Base-by-base conservation (phyloP, 1,140 invertebrate species). In the Vanessa atalanta region DNA sequence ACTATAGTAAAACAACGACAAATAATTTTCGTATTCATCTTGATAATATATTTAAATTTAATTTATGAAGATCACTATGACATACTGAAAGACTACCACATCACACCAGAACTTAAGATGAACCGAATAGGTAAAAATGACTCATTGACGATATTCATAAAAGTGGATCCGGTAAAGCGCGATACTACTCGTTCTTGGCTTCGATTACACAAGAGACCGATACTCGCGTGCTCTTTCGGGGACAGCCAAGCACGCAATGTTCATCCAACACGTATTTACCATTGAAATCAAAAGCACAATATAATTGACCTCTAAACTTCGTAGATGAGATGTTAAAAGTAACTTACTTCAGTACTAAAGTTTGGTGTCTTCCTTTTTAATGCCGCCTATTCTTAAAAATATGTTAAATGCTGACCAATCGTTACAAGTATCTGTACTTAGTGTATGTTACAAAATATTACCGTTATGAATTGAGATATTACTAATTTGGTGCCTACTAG, bases 221-320 rank as follows among this genome's bases (percentile, higher is more conserved):
- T 75, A 79, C 73, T 80, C 65, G 82, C 87, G 88, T 89, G 86
- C 86, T 83, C 87, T 82, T 83, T 84, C 80, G 74, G 79, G 61
- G 87, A 85, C 88, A 84, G 83, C 79, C 83, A 80, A 86, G 73
- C 87, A 84, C 86, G 83, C 82, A 90, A 86, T 91, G 89, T 77
- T 85, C 80, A 72, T 73, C 37, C 61, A 72, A 60, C 68, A 63
- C 47, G 55, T 37, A 60, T 51, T 43, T 61, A 26, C 57, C 68
- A 70, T 63, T 55, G 57, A 70, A 70, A 70, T 9, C 20, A 60
- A 43, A 26, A 67, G 26, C 43, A 73, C 65, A 37, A 67, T 72
- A 57, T 74, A 64, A 61, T 50, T 51, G 47, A 61, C 47, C 43
- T 77, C 57, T 12, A 63, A 68, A 61, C 6, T 48, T 70, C 23